Evolutionary conservation across 2,888 invertebrate genomes (phyloP).

Genomic region (Sialis fuliginosa): DNA sequence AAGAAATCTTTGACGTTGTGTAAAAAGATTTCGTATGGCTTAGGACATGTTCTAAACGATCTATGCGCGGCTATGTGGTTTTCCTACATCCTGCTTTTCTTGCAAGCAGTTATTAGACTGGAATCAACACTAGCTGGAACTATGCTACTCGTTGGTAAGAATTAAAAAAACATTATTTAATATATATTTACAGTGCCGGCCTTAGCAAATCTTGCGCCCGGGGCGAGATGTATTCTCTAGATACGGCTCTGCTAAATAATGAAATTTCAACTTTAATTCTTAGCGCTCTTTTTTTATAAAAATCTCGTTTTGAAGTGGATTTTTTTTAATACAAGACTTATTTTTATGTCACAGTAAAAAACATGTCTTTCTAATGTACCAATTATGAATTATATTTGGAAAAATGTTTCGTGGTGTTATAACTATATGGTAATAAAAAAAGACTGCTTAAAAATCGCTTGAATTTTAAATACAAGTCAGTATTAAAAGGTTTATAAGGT

Average conservation of each 20-base stretch:
- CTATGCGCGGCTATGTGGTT: constrained; percentile 91
- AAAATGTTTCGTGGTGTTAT: no score
- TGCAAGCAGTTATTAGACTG: constrained; percentile 41
- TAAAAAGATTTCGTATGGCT: constrained; percentile 35
- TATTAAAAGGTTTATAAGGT: no score
- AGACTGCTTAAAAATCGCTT: no score
- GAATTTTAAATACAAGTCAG: no score
- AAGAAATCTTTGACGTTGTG: background rate
- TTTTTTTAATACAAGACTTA: background rate
- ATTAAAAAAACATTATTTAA: constrained; percentile 3
- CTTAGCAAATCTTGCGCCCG: no score
- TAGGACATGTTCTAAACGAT: constrained; percentile 84
- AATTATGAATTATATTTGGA: background rate
- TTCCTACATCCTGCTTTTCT: constrained; percentile 73
- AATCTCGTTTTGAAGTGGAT: no score
- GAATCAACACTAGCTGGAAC: constrained; percentile 37
- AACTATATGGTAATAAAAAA: no score
- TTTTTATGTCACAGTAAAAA: constrained; percentile 2
- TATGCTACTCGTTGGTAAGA: constrained; percentile 49
- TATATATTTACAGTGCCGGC: no score
- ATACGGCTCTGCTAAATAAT: no score
- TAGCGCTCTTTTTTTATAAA: no score
- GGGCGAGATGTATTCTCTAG: no score
- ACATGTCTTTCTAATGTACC: constrained; percentile 5
- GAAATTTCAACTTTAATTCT: no score